Percentiles rank a stretch among this genome's conserved stretches.
Conservation (phyloP, 2,888 invertebrate species). For the Lasioglossum marginatum region DNA sequence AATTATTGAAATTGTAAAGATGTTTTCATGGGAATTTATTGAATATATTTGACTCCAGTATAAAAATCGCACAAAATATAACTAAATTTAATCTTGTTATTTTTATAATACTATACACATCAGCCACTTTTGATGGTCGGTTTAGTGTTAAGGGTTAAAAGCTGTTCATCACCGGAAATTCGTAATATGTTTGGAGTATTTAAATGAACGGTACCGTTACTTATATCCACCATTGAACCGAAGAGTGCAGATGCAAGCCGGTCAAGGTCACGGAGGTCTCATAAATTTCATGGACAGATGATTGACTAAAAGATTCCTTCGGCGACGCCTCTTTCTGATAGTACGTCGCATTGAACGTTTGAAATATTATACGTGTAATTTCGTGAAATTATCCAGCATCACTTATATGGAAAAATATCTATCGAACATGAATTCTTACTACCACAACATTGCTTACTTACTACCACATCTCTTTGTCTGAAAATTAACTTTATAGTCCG, state of each 20-base stretch:
- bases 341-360: background rate
- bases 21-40: too few species aligned
- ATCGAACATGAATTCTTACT: background rate
- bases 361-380: conserved; percentile 5
- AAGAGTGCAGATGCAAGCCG: conserved; percentile 35
- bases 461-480: background rate
- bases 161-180: background rate
- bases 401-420: background rate
- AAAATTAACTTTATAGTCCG: background rate
- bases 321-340: conserved; percentile 23
- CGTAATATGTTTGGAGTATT: background rate
- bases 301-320: conserved; percentile 36
- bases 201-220: conserved; percentile 33
- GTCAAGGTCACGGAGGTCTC: conserved; percentile 47
- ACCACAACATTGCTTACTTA: background rate
- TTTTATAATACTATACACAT: too few species aligned
- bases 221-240: conserved; percentile 13
- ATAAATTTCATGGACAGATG: conserved; percentile 31
- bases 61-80: too few species aligned
- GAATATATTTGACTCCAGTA: too few species aligned
- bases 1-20: too few species aligned
- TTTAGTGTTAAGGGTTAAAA: background rate
- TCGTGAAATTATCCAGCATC: conserved; percentile 5
- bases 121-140: too few species aligned
- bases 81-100: too few species aligned